A percentile compares a stretch with the other conserved stretches of the same genome.
Evolutionary conservation across 2,113 vertebrate genomes (phyloP).

Genomic region (Uropsilus gracilis): DNA sequence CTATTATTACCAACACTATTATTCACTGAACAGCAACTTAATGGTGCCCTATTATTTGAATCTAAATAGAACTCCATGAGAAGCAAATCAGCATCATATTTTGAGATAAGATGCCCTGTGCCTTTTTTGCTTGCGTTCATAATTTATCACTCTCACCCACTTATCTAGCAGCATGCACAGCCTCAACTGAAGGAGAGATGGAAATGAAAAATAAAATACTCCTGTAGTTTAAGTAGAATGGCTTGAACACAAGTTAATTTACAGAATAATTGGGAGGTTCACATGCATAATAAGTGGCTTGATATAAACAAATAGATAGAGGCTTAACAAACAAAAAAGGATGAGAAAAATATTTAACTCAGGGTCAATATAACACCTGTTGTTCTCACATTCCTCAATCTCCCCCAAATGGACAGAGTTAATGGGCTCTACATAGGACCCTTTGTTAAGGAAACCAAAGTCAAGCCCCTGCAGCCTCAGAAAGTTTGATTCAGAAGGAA

Average conservation of each 20-base stretch:
- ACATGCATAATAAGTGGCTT: no score
- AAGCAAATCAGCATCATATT: not conserved
- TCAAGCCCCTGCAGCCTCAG: no score
- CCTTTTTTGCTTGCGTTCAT: not conserved
- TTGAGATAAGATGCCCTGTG: not conserved
- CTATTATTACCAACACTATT: not conserved
- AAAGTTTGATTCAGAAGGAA: no score
- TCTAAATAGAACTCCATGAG: not conserved
- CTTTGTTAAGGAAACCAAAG: no score
- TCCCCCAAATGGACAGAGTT: no score
- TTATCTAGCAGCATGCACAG: not conserved
- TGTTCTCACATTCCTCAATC: not conserved
- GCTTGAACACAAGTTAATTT: no score
- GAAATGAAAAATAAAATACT: not conserved
- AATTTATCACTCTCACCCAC: not conserved
- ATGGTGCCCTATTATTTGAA: not conserved
- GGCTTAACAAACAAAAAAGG: not conserved
- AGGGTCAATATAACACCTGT: rapidly evolving
- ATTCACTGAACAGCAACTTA: not conserved
- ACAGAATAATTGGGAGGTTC: no score
- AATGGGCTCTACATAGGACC: no score
- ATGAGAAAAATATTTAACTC: not conserved
- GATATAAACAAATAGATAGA: no score
- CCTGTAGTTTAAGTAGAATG: no score
- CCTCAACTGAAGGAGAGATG: not conserved